phyloP scores from a whole-genome alignment of 2,113 vertebrate genomes.

The Amia ocellicauda region DNA sequence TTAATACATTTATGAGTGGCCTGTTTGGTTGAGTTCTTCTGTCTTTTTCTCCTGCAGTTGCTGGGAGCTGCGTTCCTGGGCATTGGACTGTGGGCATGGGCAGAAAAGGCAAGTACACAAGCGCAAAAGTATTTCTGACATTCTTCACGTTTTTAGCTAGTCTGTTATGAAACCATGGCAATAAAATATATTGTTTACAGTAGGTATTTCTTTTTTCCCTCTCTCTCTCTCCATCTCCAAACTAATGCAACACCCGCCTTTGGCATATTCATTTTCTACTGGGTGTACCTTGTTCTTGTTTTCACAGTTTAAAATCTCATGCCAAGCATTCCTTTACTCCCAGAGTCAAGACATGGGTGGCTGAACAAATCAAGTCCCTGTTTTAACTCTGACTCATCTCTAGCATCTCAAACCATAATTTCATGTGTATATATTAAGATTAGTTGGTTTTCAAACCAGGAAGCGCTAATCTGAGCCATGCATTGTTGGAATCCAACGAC shows the following conservation, averaged over 20 bases:
- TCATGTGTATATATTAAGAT: no score
- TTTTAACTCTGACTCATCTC: no score
- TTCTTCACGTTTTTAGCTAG: constrained; percentile 18
- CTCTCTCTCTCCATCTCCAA: not conserved
- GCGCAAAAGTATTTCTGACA: not conserved
- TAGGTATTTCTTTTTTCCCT: constrained; percentile 15
- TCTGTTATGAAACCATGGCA: not conserved
- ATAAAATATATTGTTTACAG: not conserved
- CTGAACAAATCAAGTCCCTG: no score
- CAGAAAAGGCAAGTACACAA: constrained; percentile 79
- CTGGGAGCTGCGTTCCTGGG: constrained; percentile 83
- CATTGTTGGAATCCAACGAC: no score
- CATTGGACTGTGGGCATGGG: constrained; percentile 90
- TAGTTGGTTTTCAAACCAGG: no score
- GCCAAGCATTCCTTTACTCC: no score
- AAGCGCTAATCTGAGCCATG: no score
- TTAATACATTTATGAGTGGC: constrained; percentile 18
- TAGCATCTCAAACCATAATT: no score
- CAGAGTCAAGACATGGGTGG: no score
- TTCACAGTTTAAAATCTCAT: no score
- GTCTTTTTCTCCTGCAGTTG: constrained; percentile 70
- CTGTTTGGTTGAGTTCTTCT: not conserved
- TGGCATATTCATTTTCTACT: constrained; percentile 19
- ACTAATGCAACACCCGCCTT: constrained; percentile 26
- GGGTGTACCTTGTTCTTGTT: constrained; percentile 25